Conservation (phyloP, 2,888 invertebrate genomes). For the Drosophila ustulata region DNA sequence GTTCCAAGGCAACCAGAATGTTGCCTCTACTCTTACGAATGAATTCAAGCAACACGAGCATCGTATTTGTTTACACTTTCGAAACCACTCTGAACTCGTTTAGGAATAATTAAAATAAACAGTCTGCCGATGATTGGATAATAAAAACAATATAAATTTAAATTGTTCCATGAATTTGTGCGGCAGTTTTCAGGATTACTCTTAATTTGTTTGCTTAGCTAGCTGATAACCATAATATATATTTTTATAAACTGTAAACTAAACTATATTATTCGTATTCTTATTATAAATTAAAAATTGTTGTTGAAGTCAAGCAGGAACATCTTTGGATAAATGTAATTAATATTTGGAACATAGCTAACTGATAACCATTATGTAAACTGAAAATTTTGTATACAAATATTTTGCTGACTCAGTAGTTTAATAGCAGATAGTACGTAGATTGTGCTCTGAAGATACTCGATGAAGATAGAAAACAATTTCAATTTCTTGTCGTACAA, state of each 20-base stretch:
- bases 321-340: too few relatives aligned
- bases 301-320: too few relatives aligned
- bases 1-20: constrained; percentile 5
- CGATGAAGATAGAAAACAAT: not conserved
- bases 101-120: not conserved
- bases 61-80: too few relatives aligned
- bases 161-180: not conserved
- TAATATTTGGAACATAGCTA: too few relatives aligned
- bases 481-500: not conserved
- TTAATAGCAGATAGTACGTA: too few relatives aligned
- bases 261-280: too few relatives aligned
- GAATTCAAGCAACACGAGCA: not conserved
- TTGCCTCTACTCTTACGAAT: not conserved
- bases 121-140: not conserved
- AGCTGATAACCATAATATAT: not conserved
- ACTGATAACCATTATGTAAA: too few relatives aligned
- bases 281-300: too few relatives aligned
- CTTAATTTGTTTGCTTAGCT: not conserved
- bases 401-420: too few relatives aligned
- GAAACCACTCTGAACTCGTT: not conserved
- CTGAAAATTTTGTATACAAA: too few relatives aligned
- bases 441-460: too few relatives aligned
- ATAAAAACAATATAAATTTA: not conserved
- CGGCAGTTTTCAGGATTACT: not conserved
- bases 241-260: too few relatives aligned